Base-by-base conservation (phyloP, 2,888 invertebrate species). In the Urechis unicinctus region DNA sequence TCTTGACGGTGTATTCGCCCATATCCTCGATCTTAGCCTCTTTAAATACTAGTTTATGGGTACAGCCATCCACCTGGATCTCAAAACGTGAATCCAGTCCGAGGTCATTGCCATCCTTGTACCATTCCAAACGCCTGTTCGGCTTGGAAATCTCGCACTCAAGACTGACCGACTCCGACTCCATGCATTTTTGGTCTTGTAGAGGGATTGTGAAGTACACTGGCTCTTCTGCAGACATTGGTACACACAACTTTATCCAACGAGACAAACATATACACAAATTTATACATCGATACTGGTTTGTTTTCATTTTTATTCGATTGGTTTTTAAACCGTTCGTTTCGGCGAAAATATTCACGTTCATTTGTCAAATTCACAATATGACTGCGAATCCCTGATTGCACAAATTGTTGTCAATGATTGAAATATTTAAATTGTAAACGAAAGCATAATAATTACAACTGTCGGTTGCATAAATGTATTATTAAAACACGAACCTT, bases 401-500 rank as follows among this genome's bases (percentile, higher is more conserved):
- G n/a, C n/a, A n/a, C n/a, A n/a, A n/a, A n/a, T n/a, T n/a, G n/a
- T n/a, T n/a, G n/a, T n/a, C n/a, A n/a, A n/a, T n/a, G n/a, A n/a
- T n/a, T n/a, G n/a, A n/a, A n/a, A n/a, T n/a, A n/a, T n/a, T n/a
- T n/a, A n/a, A n/a, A n/a, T n/a, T n/a, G n/a, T n/a, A n/a, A n/a
- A n/a, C n/a, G n/a, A n/a, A n/a, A n/a, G n/a, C n/a, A n/a, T n/a
- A n/a, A n/a, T n/a, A n/a, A n/a, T n/a, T n/a, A n/a, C n/a, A n/a
- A n/a, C n/a, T n/a, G n/a, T n/a, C 9, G 22, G 6, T 21, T 45
- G 6, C 9, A 21, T 17, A 9, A 17, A 45, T 45, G 6, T 17
- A 17, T 6, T 17, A 36, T 1, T 22, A 30, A 17, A 1, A 22
- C 24, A 42, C 52, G n/a, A 45, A 73, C 75, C 73, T 66, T 69